Percentiles rank a stretch among this genome's conserved stretches.
Evolutionary conservation across 2,797 vertebrate genomes (phyloP).

Genomic region (Aeoliscus strigatus): DNA sequence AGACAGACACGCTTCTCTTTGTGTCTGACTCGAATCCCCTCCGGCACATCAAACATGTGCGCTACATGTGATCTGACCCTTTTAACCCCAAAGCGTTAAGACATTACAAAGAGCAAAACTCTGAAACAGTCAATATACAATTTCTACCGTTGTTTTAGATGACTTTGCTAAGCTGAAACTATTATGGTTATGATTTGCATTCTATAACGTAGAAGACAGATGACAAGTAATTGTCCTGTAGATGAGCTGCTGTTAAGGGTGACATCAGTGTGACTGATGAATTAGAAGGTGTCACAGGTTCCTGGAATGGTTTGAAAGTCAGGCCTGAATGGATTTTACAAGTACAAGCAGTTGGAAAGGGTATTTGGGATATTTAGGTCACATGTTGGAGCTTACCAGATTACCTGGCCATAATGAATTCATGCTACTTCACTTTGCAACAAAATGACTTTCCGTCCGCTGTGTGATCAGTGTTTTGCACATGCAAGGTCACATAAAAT

Average conservation of each 20-base stretch:
- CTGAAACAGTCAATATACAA: background rate
- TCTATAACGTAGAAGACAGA: no score
- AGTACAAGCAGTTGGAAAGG: no score
- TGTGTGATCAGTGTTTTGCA: background rate
- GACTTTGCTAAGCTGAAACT: background rate
- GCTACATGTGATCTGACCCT: conserved; percentile 5
- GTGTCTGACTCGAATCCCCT: conserved; percentile 6
- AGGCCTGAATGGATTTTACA: no score
- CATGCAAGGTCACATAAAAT: background rate
- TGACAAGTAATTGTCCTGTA: background rate
- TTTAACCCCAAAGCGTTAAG: background rate
- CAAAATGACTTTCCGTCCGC: no score
- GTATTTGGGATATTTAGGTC: no score
- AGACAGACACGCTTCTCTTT: background rate
- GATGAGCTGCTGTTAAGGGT: background rate
- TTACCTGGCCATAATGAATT: background rate
- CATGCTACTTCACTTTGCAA: background rate
- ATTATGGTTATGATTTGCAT: background rate
- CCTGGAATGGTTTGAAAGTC: no score
- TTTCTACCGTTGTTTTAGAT: background rate
- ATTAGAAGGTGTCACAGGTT: no score
- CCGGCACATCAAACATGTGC: conserved; percentile 2
- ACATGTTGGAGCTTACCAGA: background rate
- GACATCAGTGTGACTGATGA: no score
- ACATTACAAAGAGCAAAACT: background rate